Evolutionary conservation across 2,888 invertebrate species (phyloP).

Genomic region (Napeogenes sylphis): DNA sequence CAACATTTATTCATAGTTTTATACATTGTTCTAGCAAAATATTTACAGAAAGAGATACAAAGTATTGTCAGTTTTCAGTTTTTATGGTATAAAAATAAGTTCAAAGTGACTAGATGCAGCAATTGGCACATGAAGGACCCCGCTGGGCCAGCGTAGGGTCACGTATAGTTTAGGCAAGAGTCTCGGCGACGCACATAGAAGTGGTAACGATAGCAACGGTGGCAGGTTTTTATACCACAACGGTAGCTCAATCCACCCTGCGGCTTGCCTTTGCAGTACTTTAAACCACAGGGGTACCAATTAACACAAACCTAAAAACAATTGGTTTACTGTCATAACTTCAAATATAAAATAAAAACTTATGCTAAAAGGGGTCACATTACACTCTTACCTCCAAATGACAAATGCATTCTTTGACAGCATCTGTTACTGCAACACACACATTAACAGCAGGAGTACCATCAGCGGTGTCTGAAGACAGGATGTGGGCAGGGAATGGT

Average conservation of each 20-base stretch:
- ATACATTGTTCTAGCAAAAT: slow-evolving; percentile 46
- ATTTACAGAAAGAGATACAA: slow-evolving; percentile 47
- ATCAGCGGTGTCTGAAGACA: slow-evolving; percentile 52
- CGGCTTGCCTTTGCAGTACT: slow-evolving; percentile 93
- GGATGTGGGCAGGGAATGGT: slow-evolving; percentile 80
- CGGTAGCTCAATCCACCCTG: slow-evolving; percentile 85
- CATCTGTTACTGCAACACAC: slow-evolving; percentile 83
- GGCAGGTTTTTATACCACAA: slow-evolving; percentile 97
- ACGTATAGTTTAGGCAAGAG: slow-evolving; percentile 56
- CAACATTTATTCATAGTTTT: slow-evolving; percentile 30
- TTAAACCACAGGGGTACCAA: slow-evolving; percentile 97
- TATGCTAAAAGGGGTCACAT: not conserved
- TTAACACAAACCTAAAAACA: slow-evolving; percentile 79
- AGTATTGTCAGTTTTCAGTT: slow-evolving; percentile 29
- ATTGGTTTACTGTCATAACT: not conserved
- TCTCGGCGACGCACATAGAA: slow-evolving; percentile 91
- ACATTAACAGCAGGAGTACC: slow-evolving; percentile 60
- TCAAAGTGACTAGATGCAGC: slow-evolving; percentile 35
- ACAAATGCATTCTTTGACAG: slow-evolving; percentile 88
- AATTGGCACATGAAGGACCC: slow-evolving; percentile 35
- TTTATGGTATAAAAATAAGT: slow-evolving; percentile 25
- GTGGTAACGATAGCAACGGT: slow-evolving; percentile 91
- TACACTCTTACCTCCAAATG: slow-evolving; percentile 81
- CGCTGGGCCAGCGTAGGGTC: slow-evolving; percentile 50
- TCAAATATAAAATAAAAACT: not conserved